Percentiles rank a stretch among this genome's conserved stretches.
phyloP scores from a whole-genome alignment of 2,888 invertebrate species.

The Drosophila aldrichi region DNA sequence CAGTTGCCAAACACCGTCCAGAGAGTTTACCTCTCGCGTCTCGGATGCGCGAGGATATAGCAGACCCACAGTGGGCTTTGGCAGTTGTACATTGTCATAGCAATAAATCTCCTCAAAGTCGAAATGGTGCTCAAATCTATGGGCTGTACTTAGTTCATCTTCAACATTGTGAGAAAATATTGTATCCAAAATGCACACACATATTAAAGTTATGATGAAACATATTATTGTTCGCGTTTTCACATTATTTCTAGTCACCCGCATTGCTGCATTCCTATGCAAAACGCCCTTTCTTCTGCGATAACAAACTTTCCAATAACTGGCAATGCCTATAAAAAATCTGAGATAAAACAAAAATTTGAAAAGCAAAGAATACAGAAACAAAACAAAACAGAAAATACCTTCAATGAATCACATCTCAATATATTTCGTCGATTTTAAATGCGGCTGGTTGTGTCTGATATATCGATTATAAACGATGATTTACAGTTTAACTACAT shows the following conservation, averaged over 20 bases:
- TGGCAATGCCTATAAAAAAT: constrained; percentile 5
- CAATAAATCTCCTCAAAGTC: constrained; percentile 1
- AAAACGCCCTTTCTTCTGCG: neutral
- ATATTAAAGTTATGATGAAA: constrained; percentile 3
- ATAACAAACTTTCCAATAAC: neutral
- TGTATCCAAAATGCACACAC: neutral
- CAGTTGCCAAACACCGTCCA: constrained; percentile 97
- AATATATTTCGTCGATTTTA: neutral
- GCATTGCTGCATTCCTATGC: neutral
- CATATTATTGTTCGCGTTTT: constrained; percentile 9
- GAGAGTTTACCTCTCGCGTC: constrained; percentile 90
- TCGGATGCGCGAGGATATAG: constrained; percentile 89
- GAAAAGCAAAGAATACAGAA: neutral
- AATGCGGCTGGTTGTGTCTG: neutral
- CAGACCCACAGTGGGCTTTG: constrained; percentile 73
- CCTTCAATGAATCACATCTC: neutral
- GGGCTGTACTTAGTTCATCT: neutral
- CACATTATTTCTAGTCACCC: no score
- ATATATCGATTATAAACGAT: neutral
- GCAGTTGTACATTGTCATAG: constrained; percentile 36
- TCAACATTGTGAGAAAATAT: neutral
- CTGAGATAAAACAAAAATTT: neutral
- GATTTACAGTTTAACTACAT: neutral
- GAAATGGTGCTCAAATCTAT: neutral
- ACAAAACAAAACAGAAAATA: neutral